Evolutionary conservation across 2,888 invertebrate species (phyloP).

Genomic region (Synanthedon vespiformis): DNA sequence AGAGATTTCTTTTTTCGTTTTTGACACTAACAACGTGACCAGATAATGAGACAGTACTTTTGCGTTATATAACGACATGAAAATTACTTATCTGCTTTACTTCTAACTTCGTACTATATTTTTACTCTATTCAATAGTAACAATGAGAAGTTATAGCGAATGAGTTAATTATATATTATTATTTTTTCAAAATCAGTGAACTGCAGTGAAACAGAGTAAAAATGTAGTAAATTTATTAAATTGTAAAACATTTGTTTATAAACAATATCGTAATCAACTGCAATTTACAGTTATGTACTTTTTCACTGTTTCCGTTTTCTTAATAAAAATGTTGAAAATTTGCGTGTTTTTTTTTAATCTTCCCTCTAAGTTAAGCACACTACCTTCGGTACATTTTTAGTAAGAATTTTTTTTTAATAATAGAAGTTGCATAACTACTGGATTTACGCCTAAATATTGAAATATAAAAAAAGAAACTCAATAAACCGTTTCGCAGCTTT

Average conservation of each 20-base stretch:
- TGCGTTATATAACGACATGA: slow-evolving; percentile 47
- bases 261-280: slow-evolving; percentile 61
- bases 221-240: slow-evolving; percentile 34
- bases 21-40: slow-evolving; percentile 4
- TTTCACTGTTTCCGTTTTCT: slow-evolving; percentile 71
- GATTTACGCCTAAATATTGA: too few species aligned
- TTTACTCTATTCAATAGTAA: slow-evolving; percentile 42
- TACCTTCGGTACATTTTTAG: too few species aligned
- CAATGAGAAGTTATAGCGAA: neutral
- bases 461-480: slow-evolving; percentile 6
- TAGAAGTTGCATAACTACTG: too few species aligned
- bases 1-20: too few species aligned
- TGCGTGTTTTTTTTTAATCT: neutral
- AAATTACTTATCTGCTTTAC: slow-evolving; percentile 60
- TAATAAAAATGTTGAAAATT: slow-evolving; percentile 70
- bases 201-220: slow-evolving; percentile 42
- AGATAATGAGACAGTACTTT: slow-evolving; percentile 39
- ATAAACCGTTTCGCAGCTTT: slow-evolving; percentile 47
- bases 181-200: neutral
- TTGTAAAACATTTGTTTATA: slow-evolving; percentile 60
- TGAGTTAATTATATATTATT: neutral
- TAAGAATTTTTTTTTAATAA: too few species aligned
- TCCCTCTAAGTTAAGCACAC: too few species aligned
- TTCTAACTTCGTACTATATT: slow-evolving; percentile 49
- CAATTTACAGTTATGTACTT: slow-evolving; percentile 70